These are phyloP conservation scores for Drosophila seguyi DNA, from an alignment of 1,140 invertebrate genomes.

Conservation along the genomic window DNA sequence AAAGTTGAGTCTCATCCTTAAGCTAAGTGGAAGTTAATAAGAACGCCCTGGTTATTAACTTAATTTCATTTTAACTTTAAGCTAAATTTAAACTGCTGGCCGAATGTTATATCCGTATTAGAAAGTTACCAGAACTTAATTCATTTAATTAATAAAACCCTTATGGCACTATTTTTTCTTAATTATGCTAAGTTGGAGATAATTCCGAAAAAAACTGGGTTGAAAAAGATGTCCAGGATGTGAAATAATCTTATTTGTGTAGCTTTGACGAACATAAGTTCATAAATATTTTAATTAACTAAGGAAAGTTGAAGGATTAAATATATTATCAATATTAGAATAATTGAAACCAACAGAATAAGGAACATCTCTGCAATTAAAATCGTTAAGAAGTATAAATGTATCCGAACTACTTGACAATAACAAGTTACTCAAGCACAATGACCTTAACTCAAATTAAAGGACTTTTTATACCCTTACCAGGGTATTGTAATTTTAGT, in stretches of 20 bases:
- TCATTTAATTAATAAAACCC: neutral
- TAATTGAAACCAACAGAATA: too few relatives aligned
- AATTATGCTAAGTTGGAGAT: neutral
- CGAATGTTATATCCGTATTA: neutral
- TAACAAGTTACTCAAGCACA: neutral
- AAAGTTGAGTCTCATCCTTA: neutral
- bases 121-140: neutral
- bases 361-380: too few relatives aligned
- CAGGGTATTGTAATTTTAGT: too few relatives aligned
- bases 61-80: neutral
- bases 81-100: neutral
- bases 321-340: too few relatives aligned
- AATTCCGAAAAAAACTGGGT: neutral
- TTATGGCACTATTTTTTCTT: neutral
- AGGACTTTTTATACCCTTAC: neutral
- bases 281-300: too few relatives aligned
- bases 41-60: neutral
- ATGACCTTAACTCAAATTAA: neutral
- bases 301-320: too few relatives aligned
- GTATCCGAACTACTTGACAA: too few relatives aligned
- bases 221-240: neutral
- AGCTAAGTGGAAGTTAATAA: neutral
- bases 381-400: too few relatives aligned
- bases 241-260: neutral
- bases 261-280: too few relatives aligned